These are phyloP conservation scores for Stercorarius parasiticus DNA, from an alignment of 2,113 vertebrate species.

Conservation along the genomic window DNA sequence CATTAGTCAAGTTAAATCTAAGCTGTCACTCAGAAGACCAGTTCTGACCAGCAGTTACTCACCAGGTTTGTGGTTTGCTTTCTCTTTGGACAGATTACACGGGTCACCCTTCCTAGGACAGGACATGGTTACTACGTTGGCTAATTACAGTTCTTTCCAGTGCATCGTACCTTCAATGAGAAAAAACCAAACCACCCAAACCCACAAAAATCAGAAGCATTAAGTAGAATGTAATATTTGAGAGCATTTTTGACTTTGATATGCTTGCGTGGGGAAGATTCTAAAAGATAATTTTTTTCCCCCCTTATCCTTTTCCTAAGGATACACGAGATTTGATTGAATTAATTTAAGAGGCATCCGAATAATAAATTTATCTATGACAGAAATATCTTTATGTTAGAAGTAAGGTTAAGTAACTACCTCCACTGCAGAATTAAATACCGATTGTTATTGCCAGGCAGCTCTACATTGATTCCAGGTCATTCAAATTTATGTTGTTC, in stretches of 20 bases:
- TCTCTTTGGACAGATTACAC: not conserved
- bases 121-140: not conserved
- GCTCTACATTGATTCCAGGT: slow-evolving; percentile 1
- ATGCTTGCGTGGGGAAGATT: not conserved
- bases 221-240: not conserved
- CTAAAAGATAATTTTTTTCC: not conserved
- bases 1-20: not conserved
- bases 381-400: not conserved
- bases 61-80: not conserved
- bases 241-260: not conserved
- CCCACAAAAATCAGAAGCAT: rapidly evolving
- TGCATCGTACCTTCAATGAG: not conserved
- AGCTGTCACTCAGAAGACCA: not conserved
- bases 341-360: not conserved
- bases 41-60: not conserved
- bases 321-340: not conserved
- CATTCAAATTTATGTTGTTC: not conserved
- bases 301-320: not conserved
- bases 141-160: not conserved
- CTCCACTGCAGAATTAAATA: slow-evolving; percentile 13
- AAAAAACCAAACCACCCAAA: not conserved
- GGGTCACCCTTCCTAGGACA: not conserved
- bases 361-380: slow-evolving; percentile 2
- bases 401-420: not conserved
- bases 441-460: not conserved